These are phyloP conservation scores for Drosophila leonis DNA, from an alignment of 2,888 invertebrate genomes.

Conservation along the genomic window DNA sequence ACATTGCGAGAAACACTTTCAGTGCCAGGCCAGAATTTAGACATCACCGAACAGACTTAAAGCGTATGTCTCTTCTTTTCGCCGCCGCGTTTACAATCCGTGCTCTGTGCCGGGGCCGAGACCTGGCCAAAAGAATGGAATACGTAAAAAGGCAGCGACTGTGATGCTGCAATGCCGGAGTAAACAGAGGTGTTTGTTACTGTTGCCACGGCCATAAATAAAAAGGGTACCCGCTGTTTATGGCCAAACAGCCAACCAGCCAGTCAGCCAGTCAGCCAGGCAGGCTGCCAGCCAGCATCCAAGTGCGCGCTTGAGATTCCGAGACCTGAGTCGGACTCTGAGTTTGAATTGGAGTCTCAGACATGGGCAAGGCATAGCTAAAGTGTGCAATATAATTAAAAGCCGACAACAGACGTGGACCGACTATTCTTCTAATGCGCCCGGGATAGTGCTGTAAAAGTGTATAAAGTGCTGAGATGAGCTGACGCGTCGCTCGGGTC, in stretches of 20 bases:
- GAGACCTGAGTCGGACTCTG: slow-evolving; percentile 27
- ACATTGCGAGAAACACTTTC: slow-evolving; percentile 80
- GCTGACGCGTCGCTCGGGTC: slow-evolving; percentile 29
- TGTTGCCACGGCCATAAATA: slow-evolving; percentile 74
- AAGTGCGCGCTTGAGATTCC: slow-evolving; percentile 24
- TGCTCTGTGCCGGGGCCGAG: slow-evolving; percentile 40
- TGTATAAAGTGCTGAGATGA: slow-evolving; percentile 63
- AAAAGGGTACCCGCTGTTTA: slow-evolving; percentile 82
- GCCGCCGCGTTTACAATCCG: slow-evolving; percentile 54
- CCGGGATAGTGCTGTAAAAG: slow-evolving; percentile 69
- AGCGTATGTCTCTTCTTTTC: slow-evolving; percentile 37
- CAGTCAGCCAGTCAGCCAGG: slow-evolving; percentile 41
- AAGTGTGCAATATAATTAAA: slow-evolving; percentile 84
- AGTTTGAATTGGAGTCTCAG: slow-evolving; percentile 39
- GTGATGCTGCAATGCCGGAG: slow-evolving; percentile 40
- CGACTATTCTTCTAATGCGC: slow-evolving; percentile 74
- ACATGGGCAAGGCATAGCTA: slow-evolving; percentile 71
- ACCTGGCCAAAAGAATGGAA: slow-evolving; percentile 28
- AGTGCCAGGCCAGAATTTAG: slow-evolving; percentile 69
- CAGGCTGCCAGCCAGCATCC: slow-evolving; percentile 52
- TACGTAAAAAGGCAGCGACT: slow-evolving; percentile 9
- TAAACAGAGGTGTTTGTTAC: slow-evolving; percentile 80
- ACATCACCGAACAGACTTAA: slow-evolving; percentile 72
- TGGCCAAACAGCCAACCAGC: slow-evolving; percentile 52
- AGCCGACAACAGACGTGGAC: slow-evolving; percentile 81